Percentiles rank a stretch among this genome's conserved stretches.
Conservation (phyloP, 2,113 vertebrate species). For the Recurvirostra avosetta region DNA sequence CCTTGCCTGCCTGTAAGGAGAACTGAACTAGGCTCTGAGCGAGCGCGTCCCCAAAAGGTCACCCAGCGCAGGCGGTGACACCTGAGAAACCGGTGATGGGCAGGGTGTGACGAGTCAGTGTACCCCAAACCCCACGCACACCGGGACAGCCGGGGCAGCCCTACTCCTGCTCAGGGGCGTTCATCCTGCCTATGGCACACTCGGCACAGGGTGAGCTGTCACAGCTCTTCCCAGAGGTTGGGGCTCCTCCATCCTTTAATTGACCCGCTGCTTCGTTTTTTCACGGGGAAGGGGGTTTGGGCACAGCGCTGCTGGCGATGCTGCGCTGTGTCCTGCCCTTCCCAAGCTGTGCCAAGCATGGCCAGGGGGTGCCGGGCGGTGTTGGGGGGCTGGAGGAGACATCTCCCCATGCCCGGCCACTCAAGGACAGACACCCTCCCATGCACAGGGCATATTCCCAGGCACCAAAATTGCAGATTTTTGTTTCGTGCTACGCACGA, state of each 20-base stretch:
- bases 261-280: rapidly evolving
- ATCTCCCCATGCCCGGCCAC: background rate
- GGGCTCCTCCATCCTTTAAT: background rate
- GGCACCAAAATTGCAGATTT: background rate
- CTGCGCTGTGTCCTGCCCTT: background rate
- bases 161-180: background rate
- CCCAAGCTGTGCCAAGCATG: background rate
- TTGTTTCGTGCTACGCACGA: rapidly evolving
- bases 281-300: background rate
- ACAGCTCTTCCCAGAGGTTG: background rate
- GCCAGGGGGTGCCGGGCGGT: background rate
- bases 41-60: too few relatives aligned
- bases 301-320: background rate
- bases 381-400: background rate
- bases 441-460: background rate
- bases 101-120: background rate
- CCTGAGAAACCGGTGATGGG: too few relatives aligned
- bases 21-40: too few relatives aligned
- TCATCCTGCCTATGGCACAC: background rate
- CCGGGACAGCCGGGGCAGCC: background rate
- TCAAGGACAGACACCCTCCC: background rate
- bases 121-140: background rate
- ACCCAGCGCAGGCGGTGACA: too few relatives aligned
- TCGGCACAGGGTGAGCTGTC: background rate
- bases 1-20: too few relatives aligned